Conservation (phyloP, 1,140 invertebrate species). For the Conus ventricosus region DNA sequence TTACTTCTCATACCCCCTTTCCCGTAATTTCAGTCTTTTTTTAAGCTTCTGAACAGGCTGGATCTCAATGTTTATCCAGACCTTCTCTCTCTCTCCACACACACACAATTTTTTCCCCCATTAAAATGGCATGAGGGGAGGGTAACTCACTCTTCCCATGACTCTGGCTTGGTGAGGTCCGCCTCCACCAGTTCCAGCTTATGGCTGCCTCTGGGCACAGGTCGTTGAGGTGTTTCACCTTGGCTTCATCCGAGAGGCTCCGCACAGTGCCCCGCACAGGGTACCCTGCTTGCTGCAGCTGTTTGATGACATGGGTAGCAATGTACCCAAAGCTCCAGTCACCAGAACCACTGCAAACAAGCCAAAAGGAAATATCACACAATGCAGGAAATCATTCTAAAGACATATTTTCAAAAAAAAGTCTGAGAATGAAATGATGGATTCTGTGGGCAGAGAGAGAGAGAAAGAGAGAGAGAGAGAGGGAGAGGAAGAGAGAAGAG, state of each 20-base stretch:
- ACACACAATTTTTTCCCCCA: too few species aligned
- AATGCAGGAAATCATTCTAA: background rate
- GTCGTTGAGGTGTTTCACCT: slow-evolving; percentile 72
- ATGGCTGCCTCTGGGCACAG: slow-evolving; percentile 75
- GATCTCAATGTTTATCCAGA: too few species aligned
- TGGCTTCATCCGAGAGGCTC: slow-evolving; percentile 75
- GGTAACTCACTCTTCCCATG: slow-evolving; percentile 69
- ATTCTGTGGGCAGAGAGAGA: background rate
- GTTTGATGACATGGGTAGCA: slow-evolving; percentile 77
- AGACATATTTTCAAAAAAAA: background rate
- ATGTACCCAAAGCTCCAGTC: slow-evolving; percentile 79
- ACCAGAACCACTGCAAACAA: slow-evolving; percentile 76
- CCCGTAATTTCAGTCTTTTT: too few species aligned
- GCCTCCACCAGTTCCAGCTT: slow-evolving; percentile 76
- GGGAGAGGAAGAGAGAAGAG: background rate
- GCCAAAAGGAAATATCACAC: background rate
- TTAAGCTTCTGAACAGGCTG: too few species aligned
- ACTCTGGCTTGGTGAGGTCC: slow-evolving; percentile 70
- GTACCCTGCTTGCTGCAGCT: slow-evolving; percentile 77
- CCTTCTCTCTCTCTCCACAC: too few species aligned
- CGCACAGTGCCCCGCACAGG: slow-evolving; percentile 78
- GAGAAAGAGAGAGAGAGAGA: background rate
- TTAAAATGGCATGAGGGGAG: too few species aligned
- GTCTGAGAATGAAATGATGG: background rate
- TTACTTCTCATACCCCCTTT: too few species aligned